A percentile compares a stretch with the other conserved stretches of the same genome.
Conservation (phyloP, 2,888 invertebrate genomes). For the Ormyrus nitidulus region DNA sequence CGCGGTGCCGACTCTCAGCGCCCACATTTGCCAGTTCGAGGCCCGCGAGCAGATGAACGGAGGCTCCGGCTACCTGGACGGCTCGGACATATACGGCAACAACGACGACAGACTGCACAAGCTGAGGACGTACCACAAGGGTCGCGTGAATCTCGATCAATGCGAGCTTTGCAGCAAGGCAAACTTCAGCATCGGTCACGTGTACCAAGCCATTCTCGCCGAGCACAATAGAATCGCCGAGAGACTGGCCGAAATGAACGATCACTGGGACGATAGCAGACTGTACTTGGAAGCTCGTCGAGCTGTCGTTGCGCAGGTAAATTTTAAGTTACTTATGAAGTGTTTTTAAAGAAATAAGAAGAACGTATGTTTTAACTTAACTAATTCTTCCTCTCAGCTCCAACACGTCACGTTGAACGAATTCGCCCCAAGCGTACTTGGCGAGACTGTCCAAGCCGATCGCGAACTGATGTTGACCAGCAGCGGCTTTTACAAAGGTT, state of each 20-base stretch:
- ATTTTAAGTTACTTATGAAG: not conserved
- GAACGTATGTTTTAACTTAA: not conserved
- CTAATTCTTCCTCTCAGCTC: slow-evolving; percentile 75
- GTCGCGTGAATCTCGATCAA: slow-evolving; percentile 82
- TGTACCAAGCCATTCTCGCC: slow-evolving; percentile 77
- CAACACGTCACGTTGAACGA: slow-evolving; percentile 92
- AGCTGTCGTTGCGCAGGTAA: slow-evolving; percentile 82
- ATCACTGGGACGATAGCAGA: slow-evolving; percentile 87
- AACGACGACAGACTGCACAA: slow-evolving; percentile 84
- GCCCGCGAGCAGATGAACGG: slow-evolving; percentile 90
- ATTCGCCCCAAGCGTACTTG: slow-evolving; percentile 86
- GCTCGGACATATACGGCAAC: slow-evolving; percentile 88
- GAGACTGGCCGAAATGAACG: slow-evolving; percentile 82
- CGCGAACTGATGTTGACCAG: slow-evolving; percentile 80
- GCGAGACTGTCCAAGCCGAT: slow-evolving; percentile 82
- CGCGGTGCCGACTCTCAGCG: slow-evolving; percentile 78
- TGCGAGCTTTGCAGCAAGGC: slow-evolving; percentile 81
- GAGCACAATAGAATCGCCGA: slow-evolving; percentile 90
- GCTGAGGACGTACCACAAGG: slow-evolving; percentile 83
- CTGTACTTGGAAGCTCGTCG: slow-evolving; percentile 86
- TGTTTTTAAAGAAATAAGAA: too few relatives aligned
- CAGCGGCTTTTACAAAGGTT: slow-evolving; percentile 86
- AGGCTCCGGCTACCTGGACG: slow-evolving; percentile 89
- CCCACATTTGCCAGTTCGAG: slow-evolving; percentile 75
- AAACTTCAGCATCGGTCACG: slow-evolving; percentile 65